Evolutionary conservation across 1,140 invertebrate genomes (phyloP).

Genomic region (Pinna nobilis): DNA sequence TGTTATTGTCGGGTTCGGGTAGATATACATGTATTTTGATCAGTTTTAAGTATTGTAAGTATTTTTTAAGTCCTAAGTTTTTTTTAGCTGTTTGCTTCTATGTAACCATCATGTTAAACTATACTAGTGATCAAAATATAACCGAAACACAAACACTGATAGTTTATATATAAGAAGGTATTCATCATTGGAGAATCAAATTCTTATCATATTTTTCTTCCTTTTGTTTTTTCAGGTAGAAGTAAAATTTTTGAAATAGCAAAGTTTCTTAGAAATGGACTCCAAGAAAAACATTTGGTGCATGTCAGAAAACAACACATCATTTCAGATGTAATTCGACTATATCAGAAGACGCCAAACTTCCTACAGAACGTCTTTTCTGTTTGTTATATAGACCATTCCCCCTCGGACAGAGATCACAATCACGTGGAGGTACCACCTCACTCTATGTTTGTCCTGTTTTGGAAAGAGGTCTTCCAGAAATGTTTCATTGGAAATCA

Average conservation of each 20-base stretch:
- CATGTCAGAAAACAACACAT: constrained; percentile 12
- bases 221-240: constrained; percentile 16
- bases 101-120: too few species aligned
- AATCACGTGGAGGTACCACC: not conserved
- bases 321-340: not conserved
- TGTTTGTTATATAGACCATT: constrained; percentile 4
- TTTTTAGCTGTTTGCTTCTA: too few species aligned
- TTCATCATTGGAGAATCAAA: not conserved
- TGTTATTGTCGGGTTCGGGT: too few species aligned
- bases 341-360: not conserved
- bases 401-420: not conserved
- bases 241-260: constrained; percentile 19
- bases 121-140: too few species aligned
- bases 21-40: too few species aligned
- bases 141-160: too few species aligned
- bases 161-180: too few species aligned
- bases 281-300: constrained; percentile 5
- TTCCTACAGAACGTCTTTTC: constrained; percentile 2
- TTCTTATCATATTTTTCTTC: not conserved
- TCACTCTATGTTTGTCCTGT: constrained; percentile 8
- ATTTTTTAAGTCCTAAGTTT: too few species aligned
- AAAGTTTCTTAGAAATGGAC: constrained; percentile 3
- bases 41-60: too few species aligned
- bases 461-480: constrained; percentile 16
- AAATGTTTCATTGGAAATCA: constrained; percentile 11